These are phyloP conservation scores for Forbesichthys agassizii DNA, from an alignment of 2,113 vertebrate species.

Conservation along the genomic window DNA sequence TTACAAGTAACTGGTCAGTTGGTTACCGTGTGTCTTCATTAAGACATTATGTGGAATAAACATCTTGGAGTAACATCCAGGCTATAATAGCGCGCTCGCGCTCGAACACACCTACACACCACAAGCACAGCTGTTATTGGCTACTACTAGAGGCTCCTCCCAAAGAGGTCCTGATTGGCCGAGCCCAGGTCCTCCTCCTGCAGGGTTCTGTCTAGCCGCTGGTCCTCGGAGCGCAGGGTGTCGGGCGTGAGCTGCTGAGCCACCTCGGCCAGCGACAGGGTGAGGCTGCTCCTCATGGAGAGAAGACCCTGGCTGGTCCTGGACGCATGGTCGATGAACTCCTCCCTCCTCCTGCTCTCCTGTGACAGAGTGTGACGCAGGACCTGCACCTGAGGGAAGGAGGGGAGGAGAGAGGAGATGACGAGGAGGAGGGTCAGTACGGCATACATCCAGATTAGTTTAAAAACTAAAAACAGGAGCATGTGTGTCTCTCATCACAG, in stretches of 20 bases:
- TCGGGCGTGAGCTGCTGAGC: conserved; percentile 57
- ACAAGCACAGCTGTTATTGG: neutral
- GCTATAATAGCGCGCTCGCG: neutral
- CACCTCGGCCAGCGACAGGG: conserved; percentile 61
- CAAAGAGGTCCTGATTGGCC: conserved; percentile 45
- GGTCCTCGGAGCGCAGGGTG: conserved; percentile 69
- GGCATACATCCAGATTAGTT: too few relatives aligned
- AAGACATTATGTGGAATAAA: too few relatives aligned
- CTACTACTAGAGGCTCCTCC: neutral
- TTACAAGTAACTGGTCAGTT: too few relatives aligned
- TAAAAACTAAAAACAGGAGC: too few relatives aligned
- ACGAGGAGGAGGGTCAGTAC: neutral
- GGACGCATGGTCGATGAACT: conserved; percentile 69
- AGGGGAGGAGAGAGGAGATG: neutral
- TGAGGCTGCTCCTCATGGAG: conserved; percentile 67
- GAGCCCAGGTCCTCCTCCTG: conserved; percentile 70
- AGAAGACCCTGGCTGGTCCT: conserved; percentile 67
- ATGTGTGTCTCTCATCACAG: too few relatives aligned
- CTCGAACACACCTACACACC: neutral
- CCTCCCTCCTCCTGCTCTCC: conserved; percentile 60
- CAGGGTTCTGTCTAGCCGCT: conserved; percentile 72
- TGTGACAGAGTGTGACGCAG: conserved; percentile 56
- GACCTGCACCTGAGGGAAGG: conserved; percentile 55
- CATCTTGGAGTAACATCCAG: too few relatives aligned
- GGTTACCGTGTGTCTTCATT: too few relatives aligned